Conservation (phyloP, 2,888 invertebrate genomes). For the Tenthredo amoena region DNA sequence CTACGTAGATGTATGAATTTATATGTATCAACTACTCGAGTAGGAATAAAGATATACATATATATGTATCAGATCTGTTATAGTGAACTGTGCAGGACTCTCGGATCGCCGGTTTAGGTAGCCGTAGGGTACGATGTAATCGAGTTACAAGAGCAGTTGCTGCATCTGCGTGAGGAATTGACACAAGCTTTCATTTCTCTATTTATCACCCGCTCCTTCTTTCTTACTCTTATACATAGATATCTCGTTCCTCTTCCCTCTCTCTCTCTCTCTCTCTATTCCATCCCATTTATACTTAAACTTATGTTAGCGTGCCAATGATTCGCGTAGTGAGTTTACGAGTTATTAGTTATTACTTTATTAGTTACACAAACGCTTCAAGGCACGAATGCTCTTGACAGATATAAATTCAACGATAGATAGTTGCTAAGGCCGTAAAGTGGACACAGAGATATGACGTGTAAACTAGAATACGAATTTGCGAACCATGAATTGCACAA, state of each 20-base stretch:
- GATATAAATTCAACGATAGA: constrained; percentile 5
- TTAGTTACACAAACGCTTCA: constrained; percentile 18
- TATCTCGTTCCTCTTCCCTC: background rate
- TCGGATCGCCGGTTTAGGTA: constrained; percentile 14
- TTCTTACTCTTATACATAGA: background rate
- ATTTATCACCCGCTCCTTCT: constrained; percentile 14
- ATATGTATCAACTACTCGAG: background rate
- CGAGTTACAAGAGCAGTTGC: constrained; percentile 48
- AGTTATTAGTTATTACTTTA: constrained; percentile 23
- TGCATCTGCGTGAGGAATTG: constrained; percentile 41
- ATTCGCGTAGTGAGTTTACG: background rate
- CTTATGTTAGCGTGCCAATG: background rate
- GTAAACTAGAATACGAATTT: background rate
- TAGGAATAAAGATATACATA: background rate
- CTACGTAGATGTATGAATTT: background rate
- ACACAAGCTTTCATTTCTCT: constrained; percentile 37
- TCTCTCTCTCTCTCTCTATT: background rate
- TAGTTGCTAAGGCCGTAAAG: background rate
- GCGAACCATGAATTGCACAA: no score
- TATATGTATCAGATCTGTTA: background rate
- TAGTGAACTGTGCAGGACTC: constrained; percentile 2
- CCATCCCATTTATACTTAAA: background rate
- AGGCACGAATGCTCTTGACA: background rate
- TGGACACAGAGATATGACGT: background rate
- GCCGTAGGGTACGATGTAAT: constrained; percentile 40